Evolutionary conservation across 2,113 vertebrate genomes (phyloP), one percentile per base, ranked within the genome.

Genomic region (Paramormyrops kingsleyae): DNA sequence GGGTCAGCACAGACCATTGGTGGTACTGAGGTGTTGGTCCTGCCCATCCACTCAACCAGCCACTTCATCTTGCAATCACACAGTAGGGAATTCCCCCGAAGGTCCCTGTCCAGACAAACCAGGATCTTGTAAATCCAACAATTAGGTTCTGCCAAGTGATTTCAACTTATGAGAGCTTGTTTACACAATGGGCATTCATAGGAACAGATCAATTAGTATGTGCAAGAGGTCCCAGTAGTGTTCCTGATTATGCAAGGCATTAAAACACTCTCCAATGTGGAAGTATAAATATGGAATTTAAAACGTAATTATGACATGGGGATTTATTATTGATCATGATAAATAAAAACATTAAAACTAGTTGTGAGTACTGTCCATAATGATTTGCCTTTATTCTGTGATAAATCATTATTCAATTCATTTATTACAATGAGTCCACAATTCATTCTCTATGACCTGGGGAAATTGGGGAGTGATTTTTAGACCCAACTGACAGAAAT

Each of bases 11-110:
- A 99, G 94, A 96, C 95, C 94, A 99, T 97, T 90, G 98, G 96
- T 93, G 99, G 98, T 6, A 99, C 96, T 6, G 98, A 99, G 90
- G 98, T 98, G 4, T 99, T 99, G 89, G 98, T 99, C 92, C 95
- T 96, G 93, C 96, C 94, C 92, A 99, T 96, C 99, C 99, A 99
- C 89, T 99, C 97, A 92, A 99, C 98, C 92, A 99, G 93, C 99
- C 99, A 99, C 93, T 99, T 99, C 80, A 99, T 93, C 91, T 99
- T 99, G 94, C 99, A 99, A 94, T 99, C 98, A 94, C 99, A 99
- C 50, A 96, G 95, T 93, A 99, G 97, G 91, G 96, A 95, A 92
- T 99, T 99, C 66, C 98, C 98, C 94, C 98, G 95, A 88, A 99
- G 97, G 94, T 99, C 99, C 92, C 98, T 99, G 91, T 56, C 95